Base-by-base conservation (phyloP, 2,113 vertebrate species). In the Phaethornis superciliosus region DNA sequence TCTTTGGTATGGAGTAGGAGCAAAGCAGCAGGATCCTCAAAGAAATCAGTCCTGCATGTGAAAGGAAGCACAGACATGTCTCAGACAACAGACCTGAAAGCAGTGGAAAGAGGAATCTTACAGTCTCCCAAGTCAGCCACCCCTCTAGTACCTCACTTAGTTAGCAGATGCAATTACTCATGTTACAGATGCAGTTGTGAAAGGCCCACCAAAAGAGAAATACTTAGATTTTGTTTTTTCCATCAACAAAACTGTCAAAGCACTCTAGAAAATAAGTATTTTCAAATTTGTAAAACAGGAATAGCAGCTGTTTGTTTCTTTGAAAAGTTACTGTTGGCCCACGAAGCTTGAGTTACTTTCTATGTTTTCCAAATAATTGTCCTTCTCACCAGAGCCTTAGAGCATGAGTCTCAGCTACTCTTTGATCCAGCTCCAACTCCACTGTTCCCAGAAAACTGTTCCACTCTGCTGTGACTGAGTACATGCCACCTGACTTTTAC, bases 251-350 rank as follows among this genome's bases (percentile, higher is more conserved):
- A 56, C 22, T 63, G 51, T 77, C 82, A 55, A 70, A 91, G 68
- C 47, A 42, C 13, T 74, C 42, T 51, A 46, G 28, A 90, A 95
- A 94, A 67, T 32, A 62, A 64, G 42, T 32, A 74, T 59, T 85
- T 88, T 62, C 76, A 27, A 70, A 88, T 95, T 83, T 90, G 64
- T 93, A 91, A 55, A 91, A 80, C 76, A 86, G 92, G 71, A 91
- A 28, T 21, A 81, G 42, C 82, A 94, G 76, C 83, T 82, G 67
- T 85, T 93, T 35, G 30, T 72, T 63, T 81, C 90, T 95, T 51
- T 79, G 77, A 72, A 62, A 94, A 94, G 55, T 90, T 82, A 33
- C 84, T 90, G 60, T 12, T 76, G 87, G 78, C 78, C 84, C 28
- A 51, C 1, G 12, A 91, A 79, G 55, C 70, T 77, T 69, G 20